Base-by-base conservation (phyloP, 2,888 invertebrate species). In the Dyspetes luteomarginatus region DNA sequence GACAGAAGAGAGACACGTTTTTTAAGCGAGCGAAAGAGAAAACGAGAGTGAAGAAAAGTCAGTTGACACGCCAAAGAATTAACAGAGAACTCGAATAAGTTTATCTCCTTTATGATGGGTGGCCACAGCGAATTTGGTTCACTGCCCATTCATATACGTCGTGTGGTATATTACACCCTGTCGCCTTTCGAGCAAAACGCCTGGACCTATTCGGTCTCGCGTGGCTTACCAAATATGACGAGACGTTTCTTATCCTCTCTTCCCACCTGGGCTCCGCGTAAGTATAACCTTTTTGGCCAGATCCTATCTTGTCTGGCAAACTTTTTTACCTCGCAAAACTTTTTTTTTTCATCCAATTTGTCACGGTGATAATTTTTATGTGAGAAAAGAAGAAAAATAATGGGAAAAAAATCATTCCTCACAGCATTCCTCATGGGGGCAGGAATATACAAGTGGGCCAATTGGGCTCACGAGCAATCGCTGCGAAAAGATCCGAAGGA, bases 141-240 rank as follows among this genome's bases (percentile, higher is more conserved):
- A 12, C 75, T 87, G 15, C 87, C 88, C 4, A 26, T 87, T 74
- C 86, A 77, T 28, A 83, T 87, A 74, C 83, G 86, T 45, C 81
- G 83, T 41, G 28, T 88, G 1, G 45, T 81, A 0, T 85, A 78
- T 48, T 86, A 83, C 28, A 69, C 56, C 0, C 64, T 87, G 15
- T 81, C 84, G 9, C 75, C 83, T 0, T 73, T 26, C 7, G 83
- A 86, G 58, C 85, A 87, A 69, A 82, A 68, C 7, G 17, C 76
- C 45, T 87, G 86, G 85, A 69, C 24, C 1, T 71, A 84, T 64
- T 67, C 77, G 0, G n/a, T 87, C 41, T 79, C 82, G 12, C 74
- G 69, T 2, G 79, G 76, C 0, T 1, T 83, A 36, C 85, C 84
- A n/a, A 85, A 83, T 78, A 5, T 82, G 0, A 15, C 74, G 0